Evolutionary conservation across 2,888 invertebrate species (phyloP).

Genomic region (Brenthis hecate): DNA sequence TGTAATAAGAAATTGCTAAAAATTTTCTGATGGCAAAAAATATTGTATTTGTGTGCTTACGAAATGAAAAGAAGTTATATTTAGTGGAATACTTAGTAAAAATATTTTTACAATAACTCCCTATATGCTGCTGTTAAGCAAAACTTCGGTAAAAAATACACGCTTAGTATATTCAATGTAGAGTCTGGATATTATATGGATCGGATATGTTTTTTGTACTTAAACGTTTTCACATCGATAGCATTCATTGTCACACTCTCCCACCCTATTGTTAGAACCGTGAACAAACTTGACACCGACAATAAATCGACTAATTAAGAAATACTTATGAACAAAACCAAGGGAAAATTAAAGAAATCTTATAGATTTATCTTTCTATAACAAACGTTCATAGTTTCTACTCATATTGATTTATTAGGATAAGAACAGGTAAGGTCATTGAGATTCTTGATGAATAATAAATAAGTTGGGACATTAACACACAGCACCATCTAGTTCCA

Average conservation of each 20-base stretch:
- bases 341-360: slow-evolving; percentile 20
- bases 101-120: too few species aligned
- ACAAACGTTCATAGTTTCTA: neutral
- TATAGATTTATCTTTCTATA: slow-evolving; percentile 3
- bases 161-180: neutral
- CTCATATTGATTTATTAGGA: slow-evolving; percentile 1
- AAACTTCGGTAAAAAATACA: neutral
- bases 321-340: slow-evolving; percentile 19
- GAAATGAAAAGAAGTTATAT: too few species aligned
- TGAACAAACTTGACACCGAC: slow-evolving; percentile 11
- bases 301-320: slow-evolving; percentile 24
- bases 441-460: too few species aligned
- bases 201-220: slow-evolving; percentile 22
- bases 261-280: slow-evolving; percentile 27
- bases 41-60: too few species aligned
- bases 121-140: too few species aligned
- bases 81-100: too few species aligned
- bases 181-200: neutral
- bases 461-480: too few species aligned
- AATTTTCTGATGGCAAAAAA: too few species aligned
- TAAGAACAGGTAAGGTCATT: too few species aligned
- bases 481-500: too few species aligned
- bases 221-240: slow-evolving; percentile 33
- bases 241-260: slow-evolving; percentile 11
- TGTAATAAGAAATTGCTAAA: too few species aligned